phyloP scores from a whole-genome alignment of 2,113 vertebrate species.

The Otolemur garnettii region DNA sequence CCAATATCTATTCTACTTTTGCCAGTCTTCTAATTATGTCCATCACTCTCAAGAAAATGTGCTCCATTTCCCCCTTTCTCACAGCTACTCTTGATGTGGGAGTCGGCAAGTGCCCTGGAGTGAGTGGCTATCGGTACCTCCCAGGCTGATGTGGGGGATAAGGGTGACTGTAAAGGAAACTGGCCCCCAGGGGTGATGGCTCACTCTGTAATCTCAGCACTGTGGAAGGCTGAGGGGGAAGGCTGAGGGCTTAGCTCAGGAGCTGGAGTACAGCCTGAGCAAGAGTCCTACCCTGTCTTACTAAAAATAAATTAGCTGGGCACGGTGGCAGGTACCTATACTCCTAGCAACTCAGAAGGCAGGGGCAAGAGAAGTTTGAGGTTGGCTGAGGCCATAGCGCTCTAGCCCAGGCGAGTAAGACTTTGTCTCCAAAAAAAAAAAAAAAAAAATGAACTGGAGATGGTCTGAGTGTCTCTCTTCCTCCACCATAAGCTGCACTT shows the following conservation, averaged over 20 bases:
- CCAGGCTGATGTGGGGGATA: not conserved
- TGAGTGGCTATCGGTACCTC: not conserved
- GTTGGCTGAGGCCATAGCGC: too few relatives aligned
- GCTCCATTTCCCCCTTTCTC: not conserved
- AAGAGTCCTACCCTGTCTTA: too few relatives aligned
- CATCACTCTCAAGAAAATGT: not conserved
- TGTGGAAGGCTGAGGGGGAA: too few relatives aligned
- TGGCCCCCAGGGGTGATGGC: not conserved
- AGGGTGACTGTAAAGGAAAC: not conserved
- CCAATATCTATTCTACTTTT: not conserved
- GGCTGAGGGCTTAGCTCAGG: too few relatives aligned
- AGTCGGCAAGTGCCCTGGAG: not conserved
- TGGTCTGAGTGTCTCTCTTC: not conserved
- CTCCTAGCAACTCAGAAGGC: too few relatives aligned
- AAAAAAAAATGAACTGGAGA: not conserved
- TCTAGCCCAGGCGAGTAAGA: too few relatives aligned
- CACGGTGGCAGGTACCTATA: too few relatives aligned
- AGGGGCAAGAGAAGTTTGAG: too few relatives aligned
- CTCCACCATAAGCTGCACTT: not conserved
- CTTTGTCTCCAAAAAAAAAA: too few relatives aligned
- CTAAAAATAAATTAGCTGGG: too few relatives aligned
- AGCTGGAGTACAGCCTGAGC: too few relatives aligned
- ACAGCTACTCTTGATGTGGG: not conserved
- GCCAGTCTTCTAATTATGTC: not conserved
- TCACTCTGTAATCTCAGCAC: too few relatives aligned